Evolutionary conservation across 2,797 vertebrate species (phyloP).

Genomic region (Loris lydekkerianus): DNA sequence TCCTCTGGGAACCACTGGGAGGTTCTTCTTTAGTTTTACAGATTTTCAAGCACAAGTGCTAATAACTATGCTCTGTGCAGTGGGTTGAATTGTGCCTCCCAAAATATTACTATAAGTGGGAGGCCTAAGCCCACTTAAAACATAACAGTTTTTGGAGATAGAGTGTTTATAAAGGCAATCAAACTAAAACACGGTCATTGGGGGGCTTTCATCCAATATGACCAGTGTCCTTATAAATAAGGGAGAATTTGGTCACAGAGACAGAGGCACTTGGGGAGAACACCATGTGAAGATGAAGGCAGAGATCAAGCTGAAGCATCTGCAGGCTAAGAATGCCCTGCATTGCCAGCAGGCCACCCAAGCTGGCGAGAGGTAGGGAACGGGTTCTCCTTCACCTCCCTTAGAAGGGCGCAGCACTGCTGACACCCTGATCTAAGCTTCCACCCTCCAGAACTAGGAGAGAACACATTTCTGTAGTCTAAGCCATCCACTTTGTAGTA

Average conservation of each 20-base stretch:
- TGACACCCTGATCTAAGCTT: accelerated
- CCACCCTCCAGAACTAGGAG: neutral
- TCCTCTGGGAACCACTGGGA: neutral
- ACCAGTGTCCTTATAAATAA: neutral
- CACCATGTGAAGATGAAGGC: neutral
- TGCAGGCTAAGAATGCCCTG: neutral
- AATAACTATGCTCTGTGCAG: neutral
- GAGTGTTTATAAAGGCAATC: neutral
- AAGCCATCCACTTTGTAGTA: neutral
- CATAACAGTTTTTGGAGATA: neutral
- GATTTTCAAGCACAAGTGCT: constrained; percentile 31
- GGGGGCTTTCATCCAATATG: neutral
- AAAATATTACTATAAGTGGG: neutral
- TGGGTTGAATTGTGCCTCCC: neutral
- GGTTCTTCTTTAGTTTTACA: neutral
- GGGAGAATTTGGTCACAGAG: neutral
- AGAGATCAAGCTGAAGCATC: neutral
- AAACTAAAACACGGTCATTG: neutral
- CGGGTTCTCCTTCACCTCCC: neutral
- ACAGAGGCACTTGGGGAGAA: neutral
- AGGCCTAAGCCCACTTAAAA: neutral
- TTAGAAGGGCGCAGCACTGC: neutral
- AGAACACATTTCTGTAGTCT: too few relatives aligned
- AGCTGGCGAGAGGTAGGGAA: neutral
- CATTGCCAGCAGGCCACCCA: neutral